Conservation (phyloP, 2,888 invertebrate genomes). For the Polietes domitor region DNA sequence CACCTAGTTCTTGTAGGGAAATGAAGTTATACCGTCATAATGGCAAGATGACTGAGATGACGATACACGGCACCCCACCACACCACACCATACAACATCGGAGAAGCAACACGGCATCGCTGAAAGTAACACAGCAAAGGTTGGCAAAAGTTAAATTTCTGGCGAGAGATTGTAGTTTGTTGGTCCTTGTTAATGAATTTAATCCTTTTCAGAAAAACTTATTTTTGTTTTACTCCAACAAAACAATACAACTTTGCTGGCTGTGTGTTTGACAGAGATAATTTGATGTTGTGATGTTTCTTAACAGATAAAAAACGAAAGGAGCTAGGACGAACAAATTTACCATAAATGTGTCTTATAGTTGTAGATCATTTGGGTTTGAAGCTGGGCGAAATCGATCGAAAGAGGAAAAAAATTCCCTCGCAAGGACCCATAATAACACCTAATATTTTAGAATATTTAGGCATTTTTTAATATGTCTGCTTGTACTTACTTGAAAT, state of each 20-base stretch:
- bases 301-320: no score
- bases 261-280: neutral
- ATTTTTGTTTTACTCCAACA: neutral
- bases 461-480: no score
- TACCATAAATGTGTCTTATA: no score
- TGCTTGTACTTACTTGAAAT: no score
- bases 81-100: no score
- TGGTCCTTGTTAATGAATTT: constrained; percentile 64
- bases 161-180: constrained; percentile 57
- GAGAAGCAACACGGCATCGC: neutral
- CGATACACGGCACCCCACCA: no score
- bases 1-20: constrained; percentile 27
- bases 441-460: no score
- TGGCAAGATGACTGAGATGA: constrained; percentile 9
- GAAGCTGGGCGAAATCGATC: no score
- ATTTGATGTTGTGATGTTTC: neutral
- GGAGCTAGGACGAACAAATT: no score
- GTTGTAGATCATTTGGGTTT: no score
- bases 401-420: no score
- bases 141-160: constrained; percentile 43
- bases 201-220: constrained; percentile 44
- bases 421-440: no score
- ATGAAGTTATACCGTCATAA: constrained; percentile 54
- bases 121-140: neutral
- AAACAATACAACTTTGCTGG: neutral